phyloP scores from a whole-genome alignment of 23 tunicate genomes.

The Styela plicata region DNA sequence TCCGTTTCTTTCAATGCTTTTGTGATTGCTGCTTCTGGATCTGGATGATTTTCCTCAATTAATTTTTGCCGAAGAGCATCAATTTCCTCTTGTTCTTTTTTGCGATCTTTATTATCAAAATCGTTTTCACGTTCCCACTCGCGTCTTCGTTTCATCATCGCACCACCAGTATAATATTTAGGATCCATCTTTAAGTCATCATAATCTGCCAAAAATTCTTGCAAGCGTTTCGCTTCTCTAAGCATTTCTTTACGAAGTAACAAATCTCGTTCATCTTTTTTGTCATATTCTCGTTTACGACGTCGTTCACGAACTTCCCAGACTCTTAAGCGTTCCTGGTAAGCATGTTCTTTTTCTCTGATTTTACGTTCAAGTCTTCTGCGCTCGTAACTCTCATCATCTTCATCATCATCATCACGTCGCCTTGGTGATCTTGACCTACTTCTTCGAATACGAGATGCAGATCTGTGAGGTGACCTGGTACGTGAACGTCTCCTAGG shows the following conservation, averaged over 20 bases:
- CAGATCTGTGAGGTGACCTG: conserved; percentile 40
- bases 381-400: conserved; percentile 70
- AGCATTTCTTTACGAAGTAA: conserved; percentile 76
- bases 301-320: conserved; percentile 91
- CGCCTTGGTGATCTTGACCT: conserved; percentile 49
- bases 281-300: conserved; percentile 75
- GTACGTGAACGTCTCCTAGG: conserved; percentile 38
- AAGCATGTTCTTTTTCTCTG: conserved; percentile 91
- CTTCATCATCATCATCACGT: conserved; percentile 74
- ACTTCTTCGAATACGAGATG: conserved; percentile 28
- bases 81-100: conserved; percentile 94
- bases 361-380: conserved; percentile 90
- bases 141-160: conserved; percentile 61
- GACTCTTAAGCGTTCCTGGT: conserved; percentile 79
- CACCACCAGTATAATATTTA: conserved; percentile 86
- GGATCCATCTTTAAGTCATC: conserved; percentile 85
- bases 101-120: conserved; percentile 74
- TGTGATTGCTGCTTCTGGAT: conserved; percentile 81
- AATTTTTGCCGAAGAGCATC: conserved; percentile 72
- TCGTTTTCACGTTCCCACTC: conserved; percentile 77
- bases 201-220: conserved; percentile 98
- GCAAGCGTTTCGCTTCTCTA: conserved; percentile 90
- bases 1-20: conserved; percentile 74
- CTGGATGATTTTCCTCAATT: conserved; percentile 85
- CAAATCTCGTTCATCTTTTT: conserved; percentile 60